phyloP scores from a whole-genome alignment of 2,888 invertebrate genomes.

The Pristionchus entomophagus region DNA sequence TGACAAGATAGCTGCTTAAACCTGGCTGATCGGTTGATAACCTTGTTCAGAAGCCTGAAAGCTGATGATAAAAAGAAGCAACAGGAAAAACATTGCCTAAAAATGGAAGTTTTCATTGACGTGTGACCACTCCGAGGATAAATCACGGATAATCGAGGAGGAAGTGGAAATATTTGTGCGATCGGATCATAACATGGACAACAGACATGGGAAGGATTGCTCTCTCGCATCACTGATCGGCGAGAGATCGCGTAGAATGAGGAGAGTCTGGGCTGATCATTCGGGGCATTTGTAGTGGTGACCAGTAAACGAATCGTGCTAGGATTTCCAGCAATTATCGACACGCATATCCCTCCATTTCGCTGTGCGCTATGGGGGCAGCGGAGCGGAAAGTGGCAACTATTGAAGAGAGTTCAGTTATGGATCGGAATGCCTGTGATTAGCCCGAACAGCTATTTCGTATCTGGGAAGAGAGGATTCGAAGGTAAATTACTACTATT shows the following conservation, averaged over 20 bases:
- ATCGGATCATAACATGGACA: constrained; percentile 14
- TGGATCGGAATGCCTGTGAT: background rate
- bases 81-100: no score
- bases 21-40: no score
- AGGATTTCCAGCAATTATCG: background rate
- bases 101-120: no score
- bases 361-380: background rate
- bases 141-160: background rate
- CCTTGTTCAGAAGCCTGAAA: no score
- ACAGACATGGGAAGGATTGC: no score
- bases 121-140: no score
- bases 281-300: background rate
- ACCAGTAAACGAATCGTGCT: background rate
- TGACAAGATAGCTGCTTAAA: no score
- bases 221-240: background rate
- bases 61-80: no score
- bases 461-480: no score
- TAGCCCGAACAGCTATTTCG: no score
- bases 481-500: no score
- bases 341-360: background rate
- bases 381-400: background rate
- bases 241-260: background rate
- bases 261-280: background rate
- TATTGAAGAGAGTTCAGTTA: background rate
- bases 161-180: background rate